These are phyloP conservation scores for Ceratotherium simum DNA, from an alignment of 2,113 vertebrate species.

Conservation along the genomic window DNA sequence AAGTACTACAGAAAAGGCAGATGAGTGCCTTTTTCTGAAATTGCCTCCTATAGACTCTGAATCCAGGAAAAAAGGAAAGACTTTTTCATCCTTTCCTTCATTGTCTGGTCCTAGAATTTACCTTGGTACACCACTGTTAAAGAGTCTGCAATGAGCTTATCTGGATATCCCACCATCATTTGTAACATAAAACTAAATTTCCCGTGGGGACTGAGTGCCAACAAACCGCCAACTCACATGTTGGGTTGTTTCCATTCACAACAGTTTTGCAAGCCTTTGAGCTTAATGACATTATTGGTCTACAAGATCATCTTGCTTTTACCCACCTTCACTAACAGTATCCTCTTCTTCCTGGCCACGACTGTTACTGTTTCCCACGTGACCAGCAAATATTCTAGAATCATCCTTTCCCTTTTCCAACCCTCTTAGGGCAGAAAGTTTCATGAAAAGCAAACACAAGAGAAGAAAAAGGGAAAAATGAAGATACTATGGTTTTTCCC, in stretches of 20 bases:
- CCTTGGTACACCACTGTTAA: neutral
- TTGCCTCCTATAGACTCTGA: neutral
- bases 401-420: neutral
- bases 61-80: neutral
- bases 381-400: neutral
- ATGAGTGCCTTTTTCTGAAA: neutral
- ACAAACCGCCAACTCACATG: neutral
- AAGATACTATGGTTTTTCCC: neutral
- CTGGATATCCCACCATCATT: neutral
- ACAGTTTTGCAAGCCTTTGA: neutral
- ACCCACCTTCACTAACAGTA: neutral
- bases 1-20: neutral
- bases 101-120: neutral
- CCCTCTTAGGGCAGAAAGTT: neutral
- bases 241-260: neutral
- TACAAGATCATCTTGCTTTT: neutral
- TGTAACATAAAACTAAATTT: slow-evolving; percentile 10
- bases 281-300: neutral
- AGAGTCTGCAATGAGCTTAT: neutral
- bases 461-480: slow-evolving; percentile 25
- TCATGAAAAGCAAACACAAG: slow-evolving; percentile 38
- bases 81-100: neutral
- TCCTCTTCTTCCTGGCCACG: neutral
- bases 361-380: neutral
- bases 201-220: neutral